Percentiles rank a stretch among this genome's conserved stretches.
Conservation (phyloP, 1,140 invertebrate genomes). For the Drusus annulatus region DNA sequence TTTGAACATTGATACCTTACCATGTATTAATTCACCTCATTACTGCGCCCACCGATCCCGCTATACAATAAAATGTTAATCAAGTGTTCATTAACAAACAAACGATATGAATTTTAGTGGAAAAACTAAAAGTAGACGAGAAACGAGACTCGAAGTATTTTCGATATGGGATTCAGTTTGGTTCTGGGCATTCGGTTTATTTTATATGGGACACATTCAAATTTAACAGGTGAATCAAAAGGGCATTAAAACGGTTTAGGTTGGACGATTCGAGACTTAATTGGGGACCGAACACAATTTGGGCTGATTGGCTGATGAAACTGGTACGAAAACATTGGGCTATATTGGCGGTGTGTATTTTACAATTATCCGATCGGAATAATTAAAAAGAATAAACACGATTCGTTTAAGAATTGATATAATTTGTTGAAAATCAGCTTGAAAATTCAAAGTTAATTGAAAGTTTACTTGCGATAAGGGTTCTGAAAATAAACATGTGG, state of each 20-base stretch:
- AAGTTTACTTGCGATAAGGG: neutral
- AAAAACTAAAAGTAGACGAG: too few relatives aligned
- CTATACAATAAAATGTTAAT: too few relatives aligned
- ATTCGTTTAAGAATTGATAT: too few relatives aligned
- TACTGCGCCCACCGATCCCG: too few relatives aligned
- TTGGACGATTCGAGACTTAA: slow-evolving; percentile 34
- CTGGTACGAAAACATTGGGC: slow-evolving; percentile 1
- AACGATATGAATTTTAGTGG: too few relatives aligned
- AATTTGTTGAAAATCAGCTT: too few relatives aligned
- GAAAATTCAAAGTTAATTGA: neutral
- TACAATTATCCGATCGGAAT: too few relatives aligned
- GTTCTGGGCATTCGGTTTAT: slow-evolving; percentile 26
- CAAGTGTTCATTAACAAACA: too few relatives aligned
- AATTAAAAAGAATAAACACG: too few relatives aligned
- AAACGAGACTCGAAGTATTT: neutral
- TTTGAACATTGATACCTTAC: too few relatives aligned
- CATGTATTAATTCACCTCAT: too few relatives aligned
- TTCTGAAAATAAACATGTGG: too few relatives aligned
- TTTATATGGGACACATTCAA: slow-evolving; percentile 43
- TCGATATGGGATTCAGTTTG: neutral
- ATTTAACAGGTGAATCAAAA: slow-evolving; percentile 54
- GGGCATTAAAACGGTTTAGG: slow-evolving; percentile 43
- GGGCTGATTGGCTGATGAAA: slow-evolving; percentile 35
- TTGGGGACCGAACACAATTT: slow-evolving; percentile 28
- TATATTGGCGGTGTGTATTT: slow-evolving; percentile 19